Percentiles rank a stretch among this genome's conserved stretches.
phyloP scores from a whole-genome alignment of 1,140 invertebrate species.

The Cyclargus thomasi region DNA sequence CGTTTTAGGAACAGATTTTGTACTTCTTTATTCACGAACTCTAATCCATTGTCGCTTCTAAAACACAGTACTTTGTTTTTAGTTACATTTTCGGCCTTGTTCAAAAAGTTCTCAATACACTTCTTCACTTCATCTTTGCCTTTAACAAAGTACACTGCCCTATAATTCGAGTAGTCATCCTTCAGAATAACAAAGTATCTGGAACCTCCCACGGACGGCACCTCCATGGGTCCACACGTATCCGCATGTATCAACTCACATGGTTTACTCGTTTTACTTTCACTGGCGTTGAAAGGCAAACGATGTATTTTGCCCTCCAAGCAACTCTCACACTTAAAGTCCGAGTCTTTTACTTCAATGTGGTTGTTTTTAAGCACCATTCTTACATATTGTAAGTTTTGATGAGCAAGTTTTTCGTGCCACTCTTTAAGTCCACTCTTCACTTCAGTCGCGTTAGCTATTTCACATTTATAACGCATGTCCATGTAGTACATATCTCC shows the following conservation, averaged over 20 bases:
- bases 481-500: slow-evolving; percentile 18
- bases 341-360: slow-evolving; percentile 14
- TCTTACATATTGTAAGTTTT: slow-evolving; percentile 29
- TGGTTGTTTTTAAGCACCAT: slow-evolving; percentile 25
- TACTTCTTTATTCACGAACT: slow-evolving; percentile 50
- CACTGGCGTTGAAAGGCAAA: slow-evolving; percentile 27
- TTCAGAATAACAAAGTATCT: slow-evolving; percentile 51
- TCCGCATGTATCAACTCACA: slow-evolving; percentile 35
- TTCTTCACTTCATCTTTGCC: slow-evolving; percentile 47
- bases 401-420: slow-evolving; percentile 30
- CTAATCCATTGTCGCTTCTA: slow-evolving; percentile 59
- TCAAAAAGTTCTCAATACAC: slow-evolving; percentile 35
- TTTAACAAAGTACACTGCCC: slow-evolving; percentile 51
- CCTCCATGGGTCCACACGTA: slow-evolving; percentile 37
- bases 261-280: slow-evolving; percentile 21
- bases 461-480: slow-evolving; percentile 11
- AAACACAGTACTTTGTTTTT: slow-evolving; percentile 39
- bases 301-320: slow-evolving; percentile 30
- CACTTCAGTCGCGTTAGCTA: slow-evolving; percentile 19
- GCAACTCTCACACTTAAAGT: slow-evolving; percentile 19
- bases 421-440: slow-evolving; percentile 20
- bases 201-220: slow-evolving; percentile 35
- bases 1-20: slow-evolving; percentile 26
- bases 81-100: slow-evolving; percentile 4
- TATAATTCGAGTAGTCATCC: slow-evolving; percentile 48